Percentiles rank a stretch among this genome's conserved stretches.
Conservation (phyloP, 2,888 invertebrate species). For the Dorcus hopei region DNA sequence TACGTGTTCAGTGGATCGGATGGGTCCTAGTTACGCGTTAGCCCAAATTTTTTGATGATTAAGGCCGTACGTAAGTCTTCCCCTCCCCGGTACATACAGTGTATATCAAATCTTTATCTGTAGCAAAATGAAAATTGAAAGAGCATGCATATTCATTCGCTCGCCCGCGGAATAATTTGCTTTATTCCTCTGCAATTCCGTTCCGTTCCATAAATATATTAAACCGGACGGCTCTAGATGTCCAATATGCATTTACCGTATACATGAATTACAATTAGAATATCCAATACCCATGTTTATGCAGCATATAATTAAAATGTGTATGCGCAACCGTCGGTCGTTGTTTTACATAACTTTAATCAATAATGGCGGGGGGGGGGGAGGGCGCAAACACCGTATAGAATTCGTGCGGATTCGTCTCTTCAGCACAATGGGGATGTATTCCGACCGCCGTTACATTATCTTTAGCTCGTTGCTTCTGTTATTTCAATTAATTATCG, state of each 20-base stretch:
- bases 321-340: slow-evolving; percentile 2
- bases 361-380: background rate
- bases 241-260: slow-evolving; percentile 27
- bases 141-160: slow-evolving; percentile 17
- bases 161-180: slow-evolving; percentile 7
- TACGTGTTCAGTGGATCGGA: background rate
- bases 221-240: slow-evolving; percentile 21
- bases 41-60: too few species aligned
- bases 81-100: background rate
- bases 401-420: background rate
- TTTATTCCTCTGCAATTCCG: slow-evolving; percentile 18
- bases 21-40: background rate
- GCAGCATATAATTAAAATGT: slow-evolving; percentile 25
- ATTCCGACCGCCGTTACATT: background rate
- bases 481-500: slow-evolving; percentile 3
- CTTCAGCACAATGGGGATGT: background rate
- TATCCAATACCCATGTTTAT: slow-evolving; percentile 26
- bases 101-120: slow-evolving; percentile 10
- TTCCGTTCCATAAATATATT: slow-evolving; percentile 25
- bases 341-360: slow-evolving; percentile 3
- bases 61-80: too few species aligned
- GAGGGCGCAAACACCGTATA: background rate
- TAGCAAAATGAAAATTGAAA: background rate
- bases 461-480: slow-evolving; percentile 2
- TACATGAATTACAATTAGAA: slow-evolving; percentile 29